Conservation (phyloP, 2,888 invertebrate species). For the Mongoloraphidia duomilia region DNA sequence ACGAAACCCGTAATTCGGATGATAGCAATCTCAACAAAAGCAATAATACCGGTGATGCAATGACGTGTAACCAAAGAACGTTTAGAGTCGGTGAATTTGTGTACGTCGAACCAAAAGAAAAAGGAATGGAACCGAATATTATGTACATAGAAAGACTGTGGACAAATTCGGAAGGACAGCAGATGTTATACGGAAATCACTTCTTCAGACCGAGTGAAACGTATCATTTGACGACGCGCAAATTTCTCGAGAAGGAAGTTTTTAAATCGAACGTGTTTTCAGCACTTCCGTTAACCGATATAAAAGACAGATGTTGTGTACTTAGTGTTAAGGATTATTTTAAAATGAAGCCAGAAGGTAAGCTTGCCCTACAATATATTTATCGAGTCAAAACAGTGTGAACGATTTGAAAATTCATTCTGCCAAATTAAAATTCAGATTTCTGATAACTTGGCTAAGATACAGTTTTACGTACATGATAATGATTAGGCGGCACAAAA, state of each 20-base stretch:
- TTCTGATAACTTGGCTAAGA: too few relatives aligned
- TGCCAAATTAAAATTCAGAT: too few relatives aligned
- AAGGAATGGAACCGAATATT: slow-evolving; percentile 58
- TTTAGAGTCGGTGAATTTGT: slow-evolving; percentile 84
- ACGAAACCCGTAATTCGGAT: slow-evolving; percentile 35
- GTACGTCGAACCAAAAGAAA: slow-evolving; percentile 58
- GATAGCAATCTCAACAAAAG: slow-evolving; percentile 19
- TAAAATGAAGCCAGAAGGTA: slow-evolving; percentile 68
- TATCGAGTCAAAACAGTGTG: neutral
- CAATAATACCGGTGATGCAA: slow-evolving; percentile 34
- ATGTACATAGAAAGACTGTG: slow-evolving; percentile 80
- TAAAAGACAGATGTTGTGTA: slow-evolving; percentile 81
- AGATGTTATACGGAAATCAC: slow-evolving; percentile 84
- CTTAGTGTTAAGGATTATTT: slow-evolving; percentile 93
- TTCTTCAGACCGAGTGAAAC: slow-evolving; percentile 91
- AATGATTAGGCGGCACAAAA: too few relatives aligned
- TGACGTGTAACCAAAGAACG: slow-evolving; percentile 61
- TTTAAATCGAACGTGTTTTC: slow-evolving; percentile 88
- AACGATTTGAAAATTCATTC: neutral
- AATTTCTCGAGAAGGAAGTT: slow-evolving; percentile 92
- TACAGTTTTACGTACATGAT: too few relatives aligned
- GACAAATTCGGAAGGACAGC: slow-evolving; percentile 67
- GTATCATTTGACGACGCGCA: slow-evolving; percentile 85
- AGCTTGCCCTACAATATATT: neutral
- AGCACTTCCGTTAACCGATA: slow-evolving; percentile 68